Percentiles rank a stretch among this genome's conserved stretches.
These are phyloP conservation scores for Macrostomum cliftonense DNA, from an alignment of 2,888 invertebrate genomes.

Conservation along the genomic window DNA sequence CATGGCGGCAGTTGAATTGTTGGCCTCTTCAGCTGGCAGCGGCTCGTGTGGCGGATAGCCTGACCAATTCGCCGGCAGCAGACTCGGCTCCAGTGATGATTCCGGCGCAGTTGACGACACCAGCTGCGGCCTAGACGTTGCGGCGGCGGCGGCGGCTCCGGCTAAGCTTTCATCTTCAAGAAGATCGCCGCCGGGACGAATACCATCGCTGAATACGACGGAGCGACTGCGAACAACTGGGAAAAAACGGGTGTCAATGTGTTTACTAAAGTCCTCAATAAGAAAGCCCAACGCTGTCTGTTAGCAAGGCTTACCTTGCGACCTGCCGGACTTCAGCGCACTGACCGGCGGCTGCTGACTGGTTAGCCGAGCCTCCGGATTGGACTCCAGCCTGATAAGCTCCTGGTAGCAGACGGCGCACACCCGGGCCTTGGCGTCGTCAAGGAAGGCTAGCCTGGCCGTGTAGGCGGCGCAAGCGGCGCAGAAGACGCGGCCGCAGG, in stretches of 20 bases:
- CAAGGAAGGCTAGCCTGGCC: constrained; percentile 52
- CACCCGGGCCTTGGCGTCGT: constrained; percentile 51
- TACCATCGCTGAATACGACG: constrained; percentile 73
- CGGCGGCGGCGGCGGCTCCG: constrained; percentile 43
- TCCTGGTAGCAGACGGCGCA: constrained; percentile 49
- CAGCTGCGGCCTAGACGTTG: constrained; percentile 17
- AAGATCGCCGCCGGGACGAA: constrained; percentile 65
- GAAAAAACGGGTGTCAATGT: too few species aligned
- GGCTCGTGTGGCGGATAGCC: too few species aligned
- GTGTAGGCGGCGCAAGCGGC: constrained; percentile 44
- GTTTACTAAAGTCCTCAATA: too few species aligned
- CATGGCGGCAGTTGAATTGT: too few species aligned
- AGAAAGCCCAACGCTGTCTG: too few species aligned
- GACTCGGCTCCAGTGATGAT: background rate
- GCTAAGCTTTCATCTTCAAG: constrained; percentile 43
- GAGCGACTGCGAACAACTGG: constrained; percentile 30
- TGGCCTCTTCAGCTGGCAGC: too few species aligned
- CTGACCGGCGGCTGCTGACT: background rate
- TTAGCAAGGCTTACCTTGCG: background rate
- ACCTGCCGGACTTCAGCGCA: background rate
- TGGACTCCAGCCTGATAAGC: constrained; percentile 21
- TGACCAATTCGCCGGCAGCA: too few species aligned
- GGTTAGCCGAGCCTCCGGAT: background rate
- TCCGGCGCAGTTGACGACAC: background rate
- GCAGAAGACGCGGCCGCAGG: constrained; percentile 44